Percentiles rank a stretch among this genome's conserved stretches.
These are phyloP conservation scores for Anser cygnoides DNA, from an alignment of 2,113 vertebrate genomes.

Conservation along the genomic window DNA sequence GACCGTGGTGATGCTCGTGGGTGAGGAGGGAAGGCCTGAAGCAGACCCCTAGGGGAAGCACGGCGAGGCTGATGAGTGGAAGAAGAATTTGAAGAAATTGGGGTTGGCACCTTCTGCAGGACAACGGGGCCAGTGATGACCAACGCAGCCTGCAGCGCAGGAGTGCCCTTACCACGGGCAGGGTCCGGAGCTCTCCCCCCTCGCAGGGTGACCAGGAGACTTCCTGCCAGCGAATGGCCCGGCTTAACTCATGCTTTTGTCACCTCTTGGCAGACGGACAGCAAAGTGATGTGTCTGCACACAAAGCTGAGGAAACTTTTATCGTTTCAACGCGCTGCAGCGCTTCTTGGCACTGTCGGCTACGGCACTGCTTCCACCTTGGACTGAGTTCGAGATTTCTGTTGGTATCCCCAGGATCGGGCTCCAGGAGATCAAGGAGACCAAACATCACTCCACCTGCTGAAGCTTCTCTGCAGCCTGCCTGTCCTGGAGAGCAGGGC, in stretches of 20 bases:
- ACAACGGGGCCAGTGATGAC: accelerated
- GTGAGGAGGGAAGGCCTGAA: not conserved
- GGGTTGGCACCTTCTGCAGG: not conserved
- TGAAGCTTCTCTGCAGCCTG: not conserved
- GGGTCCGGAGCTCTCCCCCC: not conserved
- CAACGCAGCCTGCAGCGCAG: not conserved
- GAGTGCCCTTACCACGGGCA: not conserved
- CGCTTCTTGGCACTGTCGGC: not conserved
- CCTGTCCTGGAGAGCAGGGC: not conserved
- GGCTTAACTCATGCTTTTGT: not conserved
- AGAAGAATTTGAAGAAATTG: not conserved
- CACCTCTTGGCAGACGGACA: not conserved
- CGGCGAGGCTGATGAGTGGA: not conserved
- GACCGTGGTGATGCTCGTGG: not conserved
- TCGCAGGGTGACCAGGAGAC: not conserved
- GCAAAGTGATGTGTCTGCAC: not conserved
- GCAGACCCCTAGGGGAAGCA: not conserved
- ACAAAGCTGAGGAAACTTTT: not conserved
- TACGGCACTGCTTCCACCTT: not conserved
- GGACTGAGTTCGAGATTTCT: not conserved
- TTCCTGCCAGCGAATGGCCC: not conserved
- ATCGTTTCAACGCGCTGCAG: not conserved
- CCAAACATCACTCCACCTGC: not conserved
- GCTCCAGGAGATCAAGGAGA: not conserved
- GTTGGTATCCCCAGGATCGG: not conserved